Evolutionary conservation across 2,888 invertebrate genomes (phyloP).

Genomic region (Ormyrus rosae): DNA sequence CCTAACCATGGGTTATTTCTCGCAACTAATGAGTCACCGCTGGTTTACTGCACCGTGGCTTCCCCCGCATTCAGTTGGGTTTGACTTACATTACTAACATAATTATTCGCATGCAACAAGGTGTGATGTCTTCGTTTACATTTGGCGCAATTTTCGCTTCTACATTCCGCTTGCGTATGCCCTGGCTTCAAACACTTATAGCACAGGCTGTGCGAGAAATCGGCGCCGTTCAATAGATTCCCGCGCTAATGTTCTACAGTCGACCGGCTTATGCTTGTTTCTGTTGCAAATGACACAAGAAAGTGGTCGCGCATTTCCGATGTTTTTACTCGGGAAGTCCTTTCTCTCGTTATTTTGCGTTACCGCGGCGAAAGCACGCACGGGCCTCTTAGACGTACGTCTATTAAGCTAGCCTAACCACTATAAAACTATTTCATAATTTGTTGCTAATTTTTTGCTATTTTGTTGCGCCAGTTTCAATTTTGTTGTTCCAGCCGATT

Average conservation of each 20-base stretch:
- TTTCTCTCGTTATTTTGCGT: no score
- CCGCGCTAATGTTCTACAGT: not conserved
- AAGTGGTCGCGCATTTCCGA: no score
- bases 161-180: not conserved
- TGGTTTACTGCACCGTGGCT: not conserved
- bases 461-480: no score
- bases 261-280: not conserved
- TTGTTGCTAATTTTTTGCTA: no score
- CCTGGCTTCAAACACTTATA: constrained; percentile 24
- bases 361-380: not conserved
- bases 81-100: not conserved
- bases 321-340: no score
- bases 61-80: not conserved
- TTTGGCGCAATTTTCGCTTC: not conserved
- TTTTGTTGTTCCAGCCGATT: no score
- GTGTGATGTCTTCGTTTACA: not conserved
- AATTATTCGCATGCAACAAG: not conserved
- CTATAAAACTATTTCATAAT: no score
- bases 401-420: no score
- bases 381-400: no score
- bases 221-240: constrained; percentile 12
- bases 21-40: no score
- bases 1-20: not conserved
- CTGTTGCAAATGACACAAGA: constrained; percentile 11
- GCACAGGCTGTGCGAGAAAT: constrained; percentile 3